phyloP scores from a whole-genome alignment of 2,888 invertebrate genomes.

The Drosophila maculinotata region DNA sequence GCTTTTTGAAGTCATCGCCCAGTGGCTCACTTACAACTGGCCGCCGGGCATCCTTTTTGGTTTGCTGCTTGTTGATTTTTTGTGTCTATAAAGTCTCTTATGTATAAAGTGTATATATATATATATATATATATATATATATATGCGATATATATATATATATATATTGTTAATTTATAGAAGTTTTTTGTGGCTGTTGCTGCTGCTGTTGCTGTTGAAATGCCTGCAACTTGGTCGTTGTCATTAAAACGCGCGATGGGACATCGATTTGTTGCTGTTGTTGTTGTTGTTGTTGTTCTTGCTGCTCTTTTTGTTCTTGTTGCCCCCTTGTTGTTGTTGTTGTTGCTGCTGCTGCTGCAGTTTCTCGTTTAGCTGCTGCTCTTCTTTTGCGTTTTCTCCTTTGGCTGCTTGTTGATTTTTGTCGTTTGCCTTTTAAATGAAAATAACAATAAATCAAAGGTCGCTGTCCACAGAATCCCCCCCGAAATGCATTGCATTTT shows the following conservation, averaged over 20 bases:
- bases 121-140: slow-evolving; percentile 30
- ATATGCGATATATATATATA: slow-evolving; percentile 30
- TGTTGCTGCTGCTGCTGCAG: slow-evolving; percentile 26
- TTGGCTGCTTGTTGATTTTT: slow-evolving; percentile 69
- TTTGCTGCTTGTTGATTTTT: slow-evolving; percentile 53
- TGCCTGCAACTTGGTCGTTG: slow-evolving; percentile 74
- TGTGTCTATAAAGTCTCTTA: slow-evolving; percentile 46
- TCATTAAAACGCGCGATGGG: slow-evolving; percentile 80
- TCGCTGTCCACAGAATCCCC: slow-evolving; percentile 44
- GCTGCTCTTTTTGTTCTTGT: slow-evolving; percentile 26
- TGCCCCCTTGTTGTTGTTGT: slow-evolving; percentile 30
- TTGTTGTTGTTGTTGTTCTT: slow-evolving; percentile 27
- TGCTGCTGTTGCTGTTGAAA: slow-evolving; percentile 56
- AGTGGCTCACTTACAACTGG: slow-evolving; percentile 80
- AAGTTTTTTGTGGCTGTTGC: slow-evolving; percentile 67
- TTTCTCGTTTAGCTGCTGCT: slow-evolving; percentile 30
- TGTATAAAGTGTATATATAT: slow-evolving; percentile 15
- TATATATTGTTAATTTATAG: slow-evolving; percentile 77
- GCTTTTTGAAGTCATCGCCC: slow-evolving; percentile 76
- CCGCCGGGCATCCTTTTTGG: slow-evolving; percentile 75
- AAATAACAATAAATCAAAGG: slow-evolving; percentile 80
- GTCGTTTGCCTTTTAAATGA: slow-evolving; percentile 81
- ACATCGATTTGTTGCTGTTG: slow-evolving; percentile 72
- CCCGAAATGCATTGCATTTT: slow-evolving; percentile 45
- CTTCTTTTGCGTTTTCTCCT: slow-evolving; percentile 39